Percentiles rank a stretch among this genome's conserved stretches.
Conservation (phyloP, 2,113 vertebrate genomes). For the Corapipo altera region DNA sequence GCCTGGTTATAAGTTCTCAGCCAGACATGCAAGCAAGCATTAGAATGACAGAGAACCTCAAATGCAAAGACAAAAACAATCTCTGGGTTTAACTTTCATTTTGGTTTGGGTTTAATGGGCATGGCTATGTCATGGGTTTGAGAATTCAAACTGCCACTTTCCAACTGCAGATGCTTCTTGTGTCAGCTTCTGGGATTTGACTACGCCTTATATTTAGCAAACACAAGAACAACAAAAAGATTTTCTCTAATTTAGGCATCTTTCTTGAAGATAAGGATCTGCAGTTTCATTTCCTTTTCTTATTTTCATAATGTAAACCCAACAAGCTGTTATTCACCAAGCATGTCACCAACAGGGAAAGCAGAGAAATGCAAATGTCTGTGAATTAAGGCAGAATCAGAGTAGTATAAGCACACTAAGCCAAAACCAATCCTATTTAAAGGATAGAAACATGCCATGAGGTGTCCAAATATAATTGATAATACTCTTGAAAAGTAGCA, state of each 20-base stretch:
- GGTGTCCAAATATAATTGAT: conserved; percentile 5
- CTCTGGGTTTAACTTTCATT: not conserved
- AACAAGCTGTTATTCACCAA: conserved; percentile 39
- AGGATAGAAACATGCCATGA: not conserved
- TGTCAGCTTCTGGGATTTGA: not conserved
- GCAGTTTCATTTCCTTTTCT: conserved; percentile 20
- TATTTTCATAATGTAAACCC: conserved; percentile 29
- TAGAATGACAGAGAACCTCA: not conserved
- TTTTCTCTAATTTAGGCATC: conserved; percentile 19
- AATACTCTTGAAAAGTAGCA: conserved; percentile 22
- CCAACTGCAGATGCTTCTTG: not conserved
- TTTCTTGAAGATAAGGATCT: not conserved
- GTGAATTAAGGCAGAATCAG: conserved; percentile 30
- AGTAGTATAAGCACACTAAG: conserved; percentile 1
- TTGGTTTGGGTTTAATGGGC: not conserved
- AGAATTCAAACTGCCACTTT: not conserved
- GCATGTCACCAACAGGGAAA: not conserved
- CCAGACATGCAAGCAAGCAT: not conserved
- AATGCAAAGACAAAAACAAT: not conserved
- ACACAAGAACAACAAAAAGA: conserved; percentile 17
- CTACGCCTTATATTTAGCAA: not conserved
- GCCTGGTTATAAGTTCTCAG: not conserved
- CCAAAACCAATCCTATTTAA: conserved; percentile 29
- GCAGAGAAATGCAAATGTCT: conserved; percentile 13
- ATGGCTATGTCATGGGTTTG: not conserved